Evolutionary conservation across 2,888 invertebrate species (phyloP), one percentile per base, ranked within the genome.

Genomic region (Meteorus colon): DNA sequence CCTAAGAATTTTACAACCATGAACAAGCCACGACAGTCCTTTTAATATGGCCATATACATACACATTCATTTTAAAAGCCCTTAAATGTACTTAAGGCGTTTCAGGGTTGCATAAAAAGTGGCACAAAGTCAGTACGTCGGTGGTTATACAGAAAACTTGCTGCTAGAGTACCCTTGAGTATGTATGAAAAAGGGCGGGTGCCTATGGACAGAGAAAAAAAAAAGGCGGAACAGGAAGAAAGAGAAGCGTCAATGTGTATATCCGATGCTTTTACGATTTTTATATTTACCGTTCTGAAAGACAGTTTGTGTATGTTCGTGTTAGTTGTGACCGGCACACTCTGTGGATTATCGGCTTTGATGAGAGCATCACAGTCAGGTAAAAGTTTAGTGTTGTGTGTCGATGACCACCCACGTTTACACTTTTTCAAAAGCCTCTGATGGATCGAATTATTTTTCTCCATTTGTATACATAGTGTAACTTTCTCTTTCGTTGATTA

Each of bases 1-100:
- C 73, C 82, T 83, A 82, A 83, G 81, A 82, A 80, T 86, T 87
- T 87, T 86, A 86, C 79, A 82, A 77, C 81, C 82, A 27, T 34
- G 51, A 37, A 65, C 37, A 63, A 63, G 37, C 62, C 60, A 14
- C 76, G 66, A 59, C 45, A 66, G 60, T 76, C 60, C 27, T 78
- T 77, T 78, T 76, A 79, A 82, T 81, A 83, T 83, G 73, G 78
- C 71, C 74, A 74, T 77, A 55, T 55, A 55, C n/a, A n/a, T 48
- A n/a, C 14, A 48, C n/a, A 78, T 78, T 60, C 63, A 74, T 67
- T 75, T 79, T 76, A 75, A 75, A 79, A 76, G 80, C 80, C 80
- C 81, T 82, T 78, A 75, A 83, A 78, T 76, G 80, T 80, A 81
- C 78, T 83, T 79, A 79, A 74, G 72, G 77, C 77, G 67, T 77